Base-by-base conservation (phyloP, 2,797 vertebrate genomes). In the Gouania willdenowi region DNA sequence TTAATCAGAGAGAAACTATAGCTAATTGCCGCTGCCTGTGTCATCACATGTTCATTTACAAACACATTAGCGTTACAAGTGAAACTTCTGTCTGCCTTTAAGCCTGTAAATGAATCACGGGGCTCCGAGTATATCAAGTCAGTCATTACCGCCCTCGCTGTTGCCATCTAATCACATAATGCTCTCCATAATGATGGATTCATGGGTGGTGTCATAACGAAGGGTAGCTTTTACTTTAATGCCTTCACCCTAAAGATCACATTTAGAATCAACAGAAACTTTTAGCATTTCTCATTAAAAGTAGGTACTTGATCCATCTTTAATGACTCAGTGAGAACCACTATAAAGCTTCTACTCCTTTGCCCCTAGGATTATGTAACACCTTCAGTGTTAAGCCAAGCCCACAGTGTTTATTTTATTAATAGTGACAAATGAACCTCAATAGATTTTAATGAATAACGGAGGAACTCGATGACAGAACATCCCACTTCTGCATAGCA, bases 91-190 rank as follows among this genome's bases (percentile, higher is more conserved):
- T 68, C 61, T 16, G 31, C 34, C 48, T 50, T 42, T 39, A 16
- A 44, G 39, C 45, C 55, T 50, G 66, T 63, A 60, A 71, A 77
- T 75, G 53, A 77, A 64, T 71, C 59, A 44, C 25, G 31, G 31
- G 22, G 39, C 49, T 60, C 48, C 9, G 20, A 52, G 45, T 45
- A 35, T 8, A 16, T 26, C 28, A 39, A 51, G 28, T 46, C 9
- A 1, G 41, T 56, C 13, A 13, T 13, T 13, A 13, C 13, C 73
- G 76, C 70, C 75, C 63, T 55, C 8, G n/a, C 35, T 14, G 66
- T 58, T 43, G 54, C 57, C 30, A 55, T 83, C 55, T 77, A 81
- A 84, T 77, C 60, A 68, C 55, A 44, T 69, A 77, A 82, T 80
- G 59, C 66, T 75, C 50, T 37, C 28, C 12, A 46, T 77, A 76